Conservation (phyloP, 2,888 invertebrate genomes). For the Theodoxus fluviatilis region DNA sequence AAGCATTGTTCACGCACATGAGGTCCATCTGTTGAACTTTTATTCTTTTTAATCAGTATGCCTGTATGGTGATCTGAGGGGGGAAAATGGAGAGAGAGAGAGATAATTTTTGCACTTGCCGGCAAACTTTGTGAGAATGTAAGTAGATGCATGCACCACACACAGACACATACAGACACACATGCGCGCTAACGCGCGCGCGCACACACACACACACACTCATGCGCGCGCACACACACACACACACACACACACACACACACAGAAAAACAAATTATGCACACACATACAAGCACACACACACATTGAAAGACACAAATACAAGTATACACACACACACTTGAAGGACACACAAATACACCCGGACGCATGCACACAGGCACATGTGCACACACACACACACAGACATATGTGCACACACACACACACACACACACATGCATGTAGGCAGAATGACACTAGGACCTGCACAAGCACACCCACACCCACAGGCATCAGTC, state of each 20-base stretch:
- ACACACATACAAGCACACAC: slow-evolving; percentile 4
- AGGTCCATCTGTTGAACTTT: not conserved
- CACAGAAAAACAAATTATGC: not conserved
- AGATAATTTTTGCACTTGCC: no score
- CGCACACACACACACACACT: slow-evolving; percentile 5
- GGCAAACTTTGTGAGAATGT: no score
- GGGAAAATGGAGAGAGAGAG: no score
- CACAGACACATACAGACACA: slow-evolving; percentile 15
- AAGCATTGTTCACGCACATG: no score
- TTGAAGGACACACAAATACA: not conserved
- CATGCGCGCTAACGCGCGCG: not conserved
- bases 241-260: slow-evolving; percentile 12
- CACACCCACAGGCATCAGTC: not conserved
- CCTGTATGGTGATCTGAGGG: no score
- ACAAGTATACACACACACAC: not conserved
- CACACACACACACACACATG: not conserved
- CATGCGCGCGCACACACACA: not conserved
- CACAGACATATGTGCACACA: not conserved
- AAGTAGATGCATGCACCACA: not conserved
- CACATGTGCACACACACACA: not conserved
- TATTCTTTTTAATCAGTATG: not conserved
- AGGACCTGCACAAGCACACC: not conserved
- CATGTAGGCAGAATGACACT: no score
- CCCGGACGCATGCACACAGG: not conserved
- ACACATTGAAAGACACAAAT: not conserved